A percentile compares a stretch with the other conserved stretches of the same genome.
Conservation (phyloP, 2,888 invertebrate genomes). For the Ditylenchus weischeri region DNA sequence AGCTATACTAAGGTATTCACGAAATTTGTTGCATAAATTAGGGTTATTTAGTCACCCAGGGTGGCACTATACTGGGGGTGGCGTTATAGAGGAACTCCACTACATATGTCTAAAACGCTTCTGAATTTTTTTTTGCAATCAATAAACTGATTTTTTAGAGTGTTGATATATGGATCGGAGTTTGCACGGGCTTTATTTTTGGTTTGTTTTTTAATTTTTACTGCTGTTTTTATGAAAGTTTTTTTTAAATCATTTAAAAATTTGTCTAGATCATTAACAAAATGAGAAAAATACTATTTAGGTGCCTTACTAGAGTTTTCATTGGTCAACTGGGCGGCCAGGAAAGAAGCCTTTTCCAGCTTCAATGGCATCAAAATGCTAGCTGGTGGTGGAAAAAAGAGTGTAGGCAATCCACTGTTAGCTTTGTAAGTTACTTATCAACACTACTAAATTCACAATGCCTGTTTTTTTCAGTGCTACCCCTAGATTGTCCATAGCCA, state of each 20-base stretch:
- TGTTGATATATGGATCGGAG: slow-evolving; percentile 57
- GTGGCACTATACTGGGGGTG: no score
- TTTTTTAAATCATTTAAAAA: no score
- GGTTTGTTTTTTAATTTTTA: slow-evolving; percentile 6
- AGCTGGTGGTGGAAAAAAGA: not conserved
- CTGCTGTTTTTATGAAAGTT: no score
- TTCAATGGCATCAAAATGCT: slow-evolving; percentile 4
- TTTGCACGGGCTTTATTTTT: slow-evolving; percentile 44
- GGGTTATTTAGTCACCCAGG: no score
- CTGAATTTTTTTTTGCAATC: not conserved
- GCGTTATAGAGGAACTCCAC: no score
- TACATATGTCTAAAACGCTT: not conserved
- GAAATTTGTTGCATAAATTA: no score
- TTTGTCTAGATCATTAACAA: not conserved
- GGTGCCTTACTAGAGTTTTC: slow-evolving; percentile 54
- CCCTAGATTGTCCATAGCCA: not conserved
- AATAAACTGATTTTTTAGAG: slow-evolving; percentile 35
- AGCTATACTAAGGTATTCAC: slow-evolving; percentile 43
- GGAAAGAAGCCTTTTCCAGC: slow-evolving; percentile 40
- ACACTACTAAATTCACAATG: not conserved
- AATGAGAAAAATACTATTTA: slow-evolving; percentile 13
- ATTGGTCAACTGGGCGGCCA: slow-evolving; percentile 55
- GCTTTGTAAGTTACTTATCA: slow-evolving; percentile 3
- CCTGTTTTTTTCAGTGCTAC: not conserved
- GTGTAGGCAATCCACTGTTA: slow-evolving; percentile 3